Evolutionary conservation across 2,113 vertebrate genomes (phyloP).

Genomic region (Leptocoma aspasia): DNA sequence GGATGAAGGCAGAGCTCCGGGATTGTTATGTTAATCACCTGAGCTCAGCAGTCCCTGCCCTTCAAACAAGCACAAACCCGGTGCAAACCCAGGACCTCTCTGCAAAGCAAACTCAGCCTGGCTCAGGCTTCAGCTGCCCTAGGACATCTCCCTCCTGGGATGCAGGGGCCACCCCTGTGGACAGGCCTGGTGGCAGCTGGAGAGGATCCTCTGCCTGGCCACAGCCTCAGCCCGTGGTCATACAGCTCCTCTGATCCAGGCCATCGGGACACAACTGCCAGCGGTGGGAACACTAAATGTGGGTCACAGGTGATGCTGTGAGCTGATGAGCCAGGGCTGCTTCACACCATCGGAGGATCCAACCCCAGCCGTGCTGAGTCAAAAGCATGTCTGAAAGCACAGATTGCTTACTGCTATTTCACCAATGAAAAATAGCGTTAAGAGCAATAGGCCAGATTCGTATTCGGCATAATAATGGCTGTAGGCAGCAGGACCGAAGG

Average conservation of each 20-base stretch:
- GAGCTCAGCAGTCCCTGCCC: slow-evolving; percentile 75
- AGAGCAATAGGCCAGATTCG: not conserved
- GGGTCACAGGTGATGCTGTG: not conserved
- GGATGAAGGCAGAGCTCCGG: slow-evolving; percentile 71
- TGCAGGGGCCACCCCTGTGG: not conserved
- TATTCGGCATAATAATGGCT: not conserved
- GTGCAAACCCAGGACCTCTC: not conserved
- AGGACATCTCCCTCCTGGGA: not conserved
- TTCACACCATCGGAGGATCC: not conserved
- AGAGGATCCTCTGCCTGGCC: not conserved
- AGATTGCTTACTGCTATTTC: not conserved
- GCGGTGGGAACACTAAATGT: accelerated
- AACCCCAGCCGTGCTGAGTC: not conserved
- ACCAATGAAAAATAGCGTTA: not conserved
- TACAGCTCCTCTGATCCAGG: not conserved
- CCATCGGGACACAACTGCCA: not conserved
- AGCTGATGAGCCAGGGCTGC: not conserved
- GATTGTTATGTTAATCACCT: slow-evolving; percentile 82
- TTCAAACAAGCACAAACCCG: slow-evolving; percentile 64
- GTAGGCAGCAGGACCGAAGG: not conserved
- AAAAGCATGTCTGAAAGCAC: not conserved
- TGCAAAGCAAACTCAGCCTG: not conserved
- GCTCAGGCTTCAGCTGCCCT: not conserved
- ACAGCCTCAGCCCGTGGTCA: not conserved
- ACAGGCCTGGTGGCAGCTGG: not conserved